Conservation (phyloP, 1,140 invertebrate genomes). For the Drosophila busckii region DNA sequence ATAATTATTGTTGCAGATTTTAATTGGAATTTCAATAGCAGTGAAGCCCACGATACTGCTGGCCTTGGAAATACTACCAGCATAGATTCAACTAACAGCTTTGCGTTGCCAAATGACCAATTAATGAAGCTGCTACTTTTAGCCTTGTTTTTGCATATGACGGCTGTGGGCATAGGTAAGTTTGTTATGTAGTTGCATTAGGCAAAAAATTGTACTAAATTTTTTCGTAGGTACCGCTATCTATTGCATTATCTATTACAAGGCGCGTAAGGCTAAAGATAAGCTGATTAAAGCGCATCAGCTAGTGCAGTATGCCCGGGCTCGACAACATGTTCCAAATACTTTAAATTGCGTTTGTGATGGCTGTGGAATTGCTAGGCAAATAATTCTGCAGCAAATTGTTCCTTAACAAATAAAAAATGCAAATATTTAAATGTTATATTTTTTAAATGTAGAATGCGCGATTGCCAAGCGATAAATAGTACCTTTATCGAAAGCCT, state of each 20-base stretch:
- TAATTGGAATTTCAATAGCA: too few relatives aligned
- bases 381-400: constrained; percentile 40
- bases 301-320: constrained; percentile 12
- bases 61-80: too few relatives aligned
- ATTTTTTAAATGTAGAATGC: too few relatives aligned
- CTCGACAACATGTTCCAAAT: constrained; percentile 33
- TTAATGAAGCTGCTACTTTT: too few relatives aligned
- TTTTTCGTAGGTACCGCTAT: constrained; percentile 35
- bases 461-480: constrained; percentile 1
- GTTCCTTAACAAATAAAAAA: constrained; percentile 6
- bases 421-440: too few relatives aligned
- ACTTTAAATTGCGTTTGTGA: constrained; percentile 36
- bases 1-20: constrained; percentile 1
- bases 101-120: too few relatives aligned
- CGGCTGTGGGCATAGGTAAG: too few relatives aligned
- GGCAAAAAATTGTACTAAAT: background rate
- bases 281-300: constrained; percentile 4
- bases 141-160: too few relatives aligned
- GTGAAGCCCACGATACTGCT: too few relatives aligned
- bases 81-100: too few relatives aligned
- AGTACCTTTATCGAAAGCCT: too few relatives aligned
- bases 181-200: background rate
- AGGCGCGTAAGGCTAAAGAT: background rate
- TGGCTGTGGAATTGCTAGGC: constrained; percentile 33
- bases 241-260: constrained; percentile 35